Percentiles rank a stretch among this genome's conserved stretches.
Conservation (phyloP, 2,888 invertebrate genomes). For the Ethmia dodecea region DNA sequence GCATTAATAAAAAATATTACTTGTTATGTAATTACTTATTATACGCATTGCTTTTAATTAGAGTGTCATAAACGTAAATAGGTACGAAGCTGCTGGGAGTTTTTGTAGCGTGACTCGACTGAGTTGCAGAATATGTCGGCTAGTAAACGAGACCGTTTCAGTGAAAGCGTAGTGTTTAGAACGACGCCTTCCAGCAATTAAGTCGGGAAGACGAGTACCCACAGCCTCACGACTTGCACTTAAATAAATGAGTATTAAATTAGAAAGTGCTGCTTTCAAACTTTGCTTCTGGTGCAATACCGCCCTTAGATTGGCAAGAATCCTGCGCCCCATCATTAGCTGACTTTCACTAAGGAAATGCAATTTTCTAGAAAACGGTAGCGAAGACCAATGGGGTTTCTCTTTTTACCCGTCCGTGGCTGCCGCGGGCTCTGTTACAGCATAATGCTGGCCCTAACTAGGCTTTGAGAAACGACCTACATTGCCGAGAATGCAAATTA, state of each 20-base stretch:
- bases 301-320: constrained; percentile 50
- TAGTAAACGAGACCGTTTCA: constrained; percentile 12
- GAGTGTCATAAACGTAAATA: too few relatives aligned
- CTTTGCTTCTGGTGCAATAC: constrained; percentile 43
- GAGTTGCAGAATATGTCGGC: too few relatives aligned
- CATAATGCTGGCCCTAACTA: constrained; percentile 50
- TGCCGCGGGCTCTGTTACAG: constrained; percentile 40
- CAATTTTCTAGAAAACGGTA: constrained; percentile 76
- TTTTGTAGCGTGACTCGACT: too few relatives aligned
- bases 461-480: constrained; percentile 52
- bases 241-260: constrained; percentile 36
- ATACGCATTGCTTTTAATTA: too few relatives aligned
- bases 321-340: constrained; percentile 64
- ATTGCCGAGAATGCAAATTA: constrained; percentile 42
- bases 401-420: constrained; percentile 55
- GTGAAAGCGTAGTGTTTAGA: constrained; percentile 32
- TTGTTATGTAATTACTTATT: too few relatives aligned
- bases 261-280: constrained; percentile 39
- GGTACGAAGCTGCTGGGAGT: too few relatives aligned
- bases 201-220: constrained; percentile 33
- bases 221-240: constrained; percentile 30
- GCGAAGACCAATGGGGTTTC: constrained; percentile 60
- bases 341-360: constrained; percentile 72
- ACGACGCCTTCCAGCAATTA: constrained; percentile 30
- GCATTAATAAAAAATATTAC: too few relatives aligned